Conservation (phyloP, 1,140 invertebrate genomes). For the Bombus superbus region DNA sequence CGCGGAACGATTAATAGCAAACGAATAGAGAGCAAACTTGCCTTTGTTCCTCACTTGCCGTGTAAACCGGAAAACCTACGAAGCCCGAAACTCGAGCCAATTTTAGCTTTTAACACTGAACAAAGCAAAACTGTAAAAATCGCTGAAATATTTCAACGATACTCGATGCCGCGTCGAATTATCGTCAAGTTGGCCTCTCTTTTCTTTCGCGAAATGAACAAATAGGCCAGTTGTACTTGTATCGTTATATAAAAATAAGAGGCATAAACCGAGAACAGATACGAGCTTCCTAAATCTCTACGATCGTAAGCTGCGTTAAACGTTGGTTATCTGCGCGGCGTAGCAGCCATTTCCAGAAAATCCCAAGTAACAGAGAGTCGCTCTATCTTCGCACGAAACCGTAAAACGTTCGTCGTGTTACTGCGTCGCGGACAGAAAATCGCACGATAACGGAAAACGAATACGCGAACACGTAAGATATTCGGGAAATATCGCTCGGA, state of each 20-base stretch:
- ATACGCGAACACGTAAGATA: too few relatives aligned
- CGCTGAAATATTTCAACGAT: too few relatives aligned
- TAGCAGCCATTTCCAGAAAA: not conserved
- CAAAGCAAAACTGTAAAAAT: too few relatives aligned
- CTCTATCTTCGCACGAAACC: not conserved
- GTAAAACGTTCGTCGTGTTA: conserved; percentile 4
- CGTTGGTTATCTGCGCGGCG: not conserved
- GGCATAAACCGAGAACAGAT: not conserved
- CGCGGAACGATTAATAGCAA: not conserved
- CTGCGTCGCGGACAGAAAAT: too few relatives aligned
- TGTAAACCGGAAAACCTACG: not conserved
- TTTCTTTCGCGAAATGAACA: not conserved
- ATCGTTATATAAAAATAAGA: too few relatives aligned
- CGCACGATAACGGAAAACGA: too few relatives aligned
- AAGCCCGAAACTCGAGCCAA: too few relatives aligned
- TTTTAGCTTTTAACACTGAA: too few relatives aligned
- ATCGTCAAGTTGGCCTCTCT: too few relatives aligned
- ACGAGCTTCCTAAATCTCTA: not conserved
- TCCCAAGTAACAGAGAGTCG: not conserved
- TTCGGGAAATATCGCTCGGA: not conserved
- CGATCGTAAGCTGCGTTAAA: not conserved
- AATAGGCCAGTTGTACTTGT: too few relatives aligned
- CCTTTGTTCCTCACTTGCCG: not conserved
- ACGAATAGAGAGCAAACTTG: too few relatives aligned
- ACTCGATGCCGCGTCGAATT: too few relatives aligned